phyloP scores from a whole-genome alignment of 2,888 invertebrate species.

The Lottia gigantea region DNA sequence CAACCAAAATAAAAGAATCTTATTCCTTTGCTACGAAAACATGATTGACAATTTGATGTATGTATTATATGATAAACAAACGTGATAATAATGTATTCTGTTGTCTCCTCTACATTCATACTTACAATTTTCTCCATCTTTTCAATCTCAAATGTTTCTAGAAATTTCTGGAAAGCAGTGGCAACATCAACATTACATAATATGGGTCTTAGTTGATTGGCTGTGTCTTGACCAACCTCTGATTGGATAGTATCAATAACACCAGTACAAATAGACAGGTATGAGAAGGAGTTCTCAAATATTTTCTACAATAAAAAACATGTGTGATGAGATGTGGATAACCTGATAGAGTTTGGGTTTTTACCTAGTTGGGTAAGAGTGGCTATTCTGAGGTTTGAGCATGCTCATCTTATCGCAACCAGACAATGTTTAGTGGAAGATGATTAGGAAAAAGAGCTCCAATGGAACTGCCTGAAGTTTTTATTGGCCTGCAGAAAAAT shows the following conservation, averaged over 20 bases:
- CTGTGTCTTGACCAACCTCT: constrained; percentile 10
- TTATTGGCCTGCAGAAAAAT: too few species aligned
- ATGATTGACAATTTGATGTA: too few species aligned
- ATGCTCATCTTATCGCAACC: too few species aligned
- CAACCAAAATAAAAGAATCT: background rate
- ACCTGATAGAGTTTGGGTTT: too few species aligned
- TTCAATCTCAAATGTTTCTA: background rate
- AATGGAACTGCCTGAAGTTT: too few species aligned
- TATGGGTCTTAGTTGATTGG: background rate
- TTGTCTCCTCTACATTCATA: background rate
- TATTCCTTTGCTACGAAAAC: too few species aligned
- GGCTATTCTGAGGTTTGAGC: background rate
- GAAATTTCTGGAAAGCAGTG: constrained; percentile 7
- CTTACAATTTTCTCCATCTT: constrained; percentile 16
- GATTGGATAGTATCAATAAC: constrained; percentile 7
- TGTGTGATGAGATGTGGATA: too few species aligned
- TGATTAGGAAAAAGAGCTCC: too few species aligned
- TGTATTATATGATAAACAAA: background rate
- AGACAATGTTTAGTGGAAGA: too few species aligned
- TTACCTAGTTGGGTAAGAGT: too few species aligned
- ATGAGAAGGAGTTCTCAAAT: constrained; percentile 16
- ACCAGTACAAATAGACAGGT: constrained; percentile 16
- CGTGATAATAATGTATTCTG: background rate
- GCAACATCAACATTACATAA: constrained; percentile 13
- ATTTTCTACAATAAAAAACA: constrained; percentile 14